Evolutionary conservation across 2,888 invertebrate genomes (phyloP).

Genomic region (Torymus texanus): DNA sequence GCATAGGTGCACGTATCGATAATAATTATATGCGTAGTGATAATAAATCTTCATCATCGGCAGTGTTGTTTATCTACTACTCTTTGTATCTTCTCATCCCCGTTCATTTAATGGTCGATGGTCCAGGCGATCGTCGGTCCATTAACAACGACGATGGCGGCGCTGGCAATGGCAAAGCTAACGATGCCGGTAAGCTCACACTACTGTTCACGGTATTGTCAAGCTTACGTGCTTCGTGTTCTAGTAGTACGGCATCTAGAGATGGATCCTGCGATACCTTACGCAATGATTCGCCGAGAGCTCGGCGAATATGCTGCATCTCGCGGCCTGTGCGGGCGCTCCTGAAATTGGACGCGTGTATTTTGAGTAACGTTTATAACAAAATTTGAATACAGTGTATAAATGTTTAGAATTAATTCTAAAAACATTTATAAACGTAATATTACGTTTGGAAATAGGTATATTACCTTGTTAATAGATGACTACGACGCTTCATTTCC

Average conservation of each 20-base stretch:
- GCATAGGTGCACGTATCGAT: too few relatives aligned
- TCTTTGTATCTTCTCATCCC: not conserved
- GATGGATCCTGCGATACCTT: constrained; percentile 90
- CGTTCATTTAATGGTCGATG: constrained; percentile 39
- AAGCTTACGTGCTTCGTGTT: constrained; percentile 90
- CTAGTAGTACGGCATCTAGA: constrained; percentile 89
- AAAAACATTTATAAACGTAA: too few relatives aligned
- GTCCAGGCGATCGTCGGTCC: constrained; percentile 43
- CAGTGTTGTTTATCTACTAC: too few relatives aligned
- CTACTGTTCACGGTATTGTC: constrained; percentile 76
- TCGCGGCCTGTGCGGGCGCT: constrained; percentile 92
- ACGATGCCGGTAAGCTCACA: constrained; percentile 70
- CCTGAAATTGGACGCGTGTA: constrained; percentile 67
- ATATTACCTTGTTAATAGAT: too few relatives aligned
- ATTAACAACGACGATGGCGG: constrained; percentile 61
- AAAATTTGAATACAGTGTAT: too few relatives aligned
- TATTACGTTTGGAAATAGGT: too few relatives aligned
- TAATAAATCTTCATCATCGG: too few relatives aligned
- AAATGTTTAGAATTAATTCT: too few relatives aligned
- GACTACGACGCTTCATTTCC: too few relatives aligned
- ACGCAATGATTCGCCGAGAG: constrained; percentile 86
- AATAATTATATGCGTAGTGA: too few relatives aligned
- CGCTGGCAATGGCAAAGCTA: constrained; percentile 62
- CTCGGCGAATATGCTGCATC: constrained; percentile 89
- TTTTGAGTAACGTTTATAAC: too few relatives aligned